These are phyloP conservation scores for Xylocampa areola DNA, from an alignment of 2,888 invertebrate species.

Conservation along the genomic window DNA sequence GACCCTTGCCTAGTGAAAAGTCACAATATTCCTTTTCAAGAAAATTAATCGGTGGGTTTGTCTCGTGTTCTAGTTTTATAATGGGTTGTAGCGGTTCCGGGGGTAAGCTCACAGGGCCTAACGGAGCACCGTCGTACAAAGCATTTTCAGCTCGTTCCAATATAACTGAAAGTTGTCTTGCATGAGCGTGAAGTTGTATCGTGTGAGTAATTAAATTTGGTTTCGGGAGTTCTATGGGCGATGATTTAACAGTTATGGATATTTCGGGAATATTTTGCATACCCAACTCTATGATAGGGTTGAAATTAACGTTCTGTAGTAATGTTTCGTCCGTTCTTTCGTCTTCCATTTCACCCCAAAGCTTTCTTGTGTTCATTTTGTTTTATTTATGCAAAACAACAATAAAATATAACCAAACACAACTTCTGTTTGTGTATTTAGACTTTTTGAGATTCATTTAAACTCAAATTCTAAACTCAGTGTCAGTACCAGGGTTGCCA, in stretches of 20 bases:
- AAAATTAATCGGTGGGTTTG: conserved; percentile 79
- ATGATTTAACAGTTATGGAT: conserved; percentile 83
- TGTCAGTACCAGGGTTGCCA: too few species aligned
- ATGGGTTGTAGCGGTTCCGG: conserved; percentile 76
- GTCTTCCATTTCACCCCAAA: conserved; percentile 85
- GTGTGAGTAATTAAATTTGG: conserved; percentile 85
- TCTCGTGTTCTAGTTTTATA: conserved; percentile 75
- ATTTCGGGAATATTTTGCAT: conserved; percentile 88
- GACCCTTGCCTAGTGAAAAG: conserved; percentile 83
- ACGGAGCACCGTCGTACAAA: conserved; percentile 74
- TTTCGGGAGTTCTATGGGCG: conserved; percentile 83
- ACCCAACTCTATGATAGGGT: conserved; percentile 86
- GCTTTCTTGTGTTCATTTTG: conserved; percentile 72
- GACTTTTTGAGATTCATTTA: too few species aligned
- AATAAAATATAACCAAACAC: background rate
- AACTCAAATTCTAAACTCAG: too few species aligned
- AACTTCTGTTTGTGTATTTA: too few species aligned
- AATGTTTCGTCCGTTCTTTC: conserved; percentile 75
- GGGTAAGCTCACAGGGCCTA: conserved; percentile 78
- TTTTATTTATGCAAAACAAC: background rate
- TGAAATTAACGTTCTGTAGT: conserved; percentile 84
- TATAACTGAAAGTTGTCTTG: conserved; percentile 76
- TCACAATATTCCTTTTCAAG: conserved; percentile 83
- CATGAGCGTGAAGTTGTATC: conserved; percentile 81
- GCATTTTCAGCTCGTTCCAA: conserved; percentile 79